phyloP scores from a whole-genome alignment of 2,113 vertebrate species.

The Hipposideros armiger region DNA sequence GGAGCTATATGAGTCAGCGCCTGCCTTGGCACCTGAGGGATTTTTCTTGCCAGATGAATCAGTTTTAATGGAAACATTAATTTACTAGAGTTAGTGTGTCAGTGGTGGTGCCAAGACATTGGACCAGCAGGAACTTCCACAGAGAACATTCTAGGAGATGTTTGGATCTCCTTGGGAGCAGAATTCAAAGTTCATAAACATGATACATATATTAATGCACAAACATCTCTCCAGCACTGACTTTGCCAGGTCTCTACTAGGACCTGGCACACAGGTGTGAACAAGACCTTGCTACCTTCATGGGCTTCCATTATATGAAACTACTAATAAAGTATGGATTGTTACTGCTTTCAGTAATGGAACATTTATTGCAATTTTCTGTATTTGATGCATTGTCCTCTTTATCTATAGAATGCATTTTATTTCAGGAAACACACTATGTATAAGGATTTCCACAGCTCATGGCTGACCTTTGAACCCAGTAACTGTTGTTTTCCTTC shows the following conservation, averaged over 20 bases:
- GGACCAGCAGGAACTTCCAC: no score
- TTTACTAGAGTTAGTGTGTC: background rate
- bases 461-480: fast-evolving
- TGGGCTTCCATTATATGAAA: background rate
- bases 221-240: no score
- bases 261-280: no score
- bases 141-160: background rate
- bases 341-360: background rate
- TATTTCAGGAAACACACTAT: background rate
- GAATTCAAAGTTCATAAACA: no score
- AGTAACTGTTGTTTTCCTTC: background rate
- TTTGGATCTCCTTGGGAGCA: background rate
- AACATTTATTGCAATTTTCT: background rate
- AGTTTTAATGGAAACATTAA: background rate
- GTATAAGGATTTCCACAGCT: fast-evolving
- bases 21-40: background rate
- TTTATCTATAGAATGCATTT: background rate
- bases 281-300: background rate
- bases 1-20: background rate
- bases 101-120: fast-evolving
- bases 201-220: background rate
- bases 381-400: background rate
- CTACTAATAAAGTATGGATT: no score
- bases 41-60: background rate
- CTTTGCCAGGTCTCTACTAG: background rate